phyloP scores from a whole-genome alignment of 30 jellyfish, hydroid and myxozoan genomes.

The Pseudorhiza aurosa region DNA sequence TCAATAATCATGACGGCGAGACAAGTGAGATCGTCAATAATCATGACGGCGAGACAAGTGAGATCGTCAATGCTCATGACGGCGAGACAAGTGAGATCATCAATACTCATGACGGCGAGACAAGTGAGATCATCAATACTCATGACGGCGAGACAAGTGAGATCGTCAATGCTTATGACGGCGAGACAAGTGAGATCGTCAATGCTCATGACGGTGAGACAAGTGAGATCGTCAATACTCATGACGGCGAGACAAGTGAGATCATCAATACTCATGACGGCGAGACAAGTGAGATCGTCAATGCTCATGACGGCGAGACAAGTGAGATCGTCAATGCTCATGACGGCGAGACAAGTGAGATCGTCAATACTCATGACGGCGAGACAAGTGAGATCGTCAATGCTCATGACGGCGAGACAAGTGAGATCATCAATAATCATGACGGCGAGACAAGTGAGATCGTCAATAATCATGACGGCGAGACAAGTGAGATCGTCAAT shows the following conservation, averaged over 20 bases:
- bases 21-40: constrained; percentile 62
- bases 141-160: constrained; percentile 61
- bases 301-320: no score
- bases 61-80: constrained; percentile 37
- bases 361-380: no score
- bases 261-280: constrained; percentile 50
- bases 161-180: constrained; percentile 56
- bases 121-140: constrained; percentile 30
- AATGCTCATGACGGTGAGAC: constrained; percentile 48
- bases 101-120: no score
- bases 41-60: no score
- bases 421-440: constrained; percentile 65
- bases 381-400: constrained; percentile 35
- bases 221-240: constrained; percentile 62
- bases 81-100: constrained; percentile 61
- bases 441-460: constrained; percentile 66
- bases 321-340: constrained; percentile 34
- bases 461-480: constrained; percentile 55
- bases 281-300: constrained; percentile 54
- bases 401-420: constrained; percentile 47
- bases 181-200: no score
- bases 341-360: constrained; percentile 62
- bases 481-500: constrained; percentile 60
- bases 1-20: constrained; percentile 56
- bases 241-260: no score